Evolutionary conservation across 2,888 invertebrate genomes (phyloP), one percentile per base, ranked within the genome.

Genomic region (Melikaiella ostensackeni): DNA sequence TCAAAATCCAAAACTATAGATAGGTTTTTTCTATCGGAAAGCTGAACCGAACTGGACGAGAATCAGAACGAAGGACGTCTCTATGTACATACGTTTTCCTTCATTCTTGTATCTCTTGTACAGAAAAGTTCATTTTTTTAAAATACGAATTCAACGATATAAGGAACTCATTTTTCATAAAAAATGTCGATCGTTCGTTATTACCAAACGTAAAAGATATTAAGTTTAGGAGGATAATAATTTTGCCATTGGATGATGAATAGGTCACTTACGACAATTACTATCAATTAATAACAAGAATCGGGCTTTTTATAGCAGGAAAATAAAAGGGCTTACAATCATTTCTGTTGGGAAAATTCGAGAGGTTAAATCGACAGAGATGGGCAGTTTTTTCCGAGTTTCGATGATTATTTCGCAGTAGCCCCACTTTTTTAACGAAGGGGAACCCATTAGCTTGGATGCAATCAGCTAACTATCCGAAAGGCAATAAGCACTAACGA

Each of bases 381-480:
- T n/a, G 46, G 70, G 46, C 50, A n/a, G 19, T 70, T 70, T 70
- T 46, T 50, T 55, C 50, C 11, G 11, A 35, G 46, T 62, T 63
- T 63, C 30, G 33, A 61, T 66, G 75, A 73, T 74, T 74, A 81
- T 81, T 84, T 76, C 77, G 74, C 50, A n/a, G 74, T 75, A 75
- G 55, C 64, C 57, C 57, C 73, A 75, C 61, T 50, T 77, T 83
- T 83, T 81, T 81, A 84, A 82, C 81, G 83, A 83, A 82, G 57
- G 76, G 70, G 80, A 79, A 79, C 73, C 80, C 83, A 81, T 84
- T 83, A 82, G 79, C 80, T 38, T 75, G 79, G 76, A 82, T 77
- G 80, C 83, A 84, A 84, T 84, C 83, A 83, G 78, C 82, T 83
- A 81, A 84, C 80, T 80, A 83, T 76, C 76, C 66, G 77, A 57